These are phyloP conservation scores for Phasia obesa DNA, from an alignment of 2,888 invertebrate genomes.

Conservation along the genomic window DNA sequence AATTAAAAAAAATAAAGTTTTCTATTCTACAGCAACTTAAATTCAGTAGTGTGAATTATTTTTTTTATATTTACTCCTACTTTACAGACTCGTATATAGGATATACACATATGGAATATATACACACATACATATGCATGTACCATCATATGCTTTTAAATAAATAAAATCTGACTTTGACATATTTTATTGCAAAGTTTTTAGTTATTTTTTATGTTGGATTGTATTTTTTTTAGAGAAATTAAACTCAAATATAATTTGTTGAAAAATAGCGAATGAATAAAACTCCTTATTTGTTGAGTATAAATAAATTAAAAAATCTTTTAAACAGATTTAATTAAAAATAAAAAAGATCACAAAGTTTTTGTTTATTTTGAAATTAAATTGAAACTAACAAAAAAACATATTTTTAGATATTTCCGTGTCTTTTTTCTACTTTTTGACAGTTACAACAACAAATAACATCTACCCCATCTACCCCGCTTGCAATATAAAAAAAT, in stretches of 20 bases:
- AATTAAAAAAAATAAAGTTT: no score
- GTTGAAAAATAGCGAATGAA: conserved; percentile 9
- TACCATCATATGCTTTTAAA: neutral
- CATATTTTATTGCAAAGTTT: conserved; percentile 50
- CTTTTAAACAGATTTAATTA: conserved; percentile 7
- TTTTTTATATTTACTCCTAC: neutral
- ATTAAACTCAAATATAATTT: neutral
- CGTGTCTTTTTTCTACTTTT: conserved; percentile 34
- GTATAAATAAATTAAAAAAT: conserved; percentile 1
- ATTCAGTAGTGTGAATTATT: neutral
- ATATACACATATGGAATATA: neutral
- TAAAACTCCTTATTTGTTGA: conserved; percentile 40
- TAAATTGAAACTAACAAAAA: conserved; percentile 4
- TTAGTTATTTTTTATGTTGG: conserved; percentile 37
- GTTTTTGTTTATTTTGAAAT: conserved; percentile 19
- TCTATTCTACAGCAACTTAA: no score
- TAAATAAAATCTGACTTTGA: conserved; percentile 58
- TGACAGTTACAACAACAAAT: conserved; percentile 25
- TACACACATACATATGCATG: neutral
- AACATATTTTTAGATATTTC: neutral
- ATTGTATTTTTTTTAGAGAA: conserved; percentile 7
- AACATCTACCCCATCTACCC: neutral
- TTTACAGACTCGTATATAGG: neutral
- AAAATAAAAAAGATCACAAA: conserved; percentile 16
- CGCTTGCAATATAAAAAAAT: neutral